phyloP scores from a whole-genome alignment of 2,888 invertebrate genomes.

The Orthosia incerta region DNA sequence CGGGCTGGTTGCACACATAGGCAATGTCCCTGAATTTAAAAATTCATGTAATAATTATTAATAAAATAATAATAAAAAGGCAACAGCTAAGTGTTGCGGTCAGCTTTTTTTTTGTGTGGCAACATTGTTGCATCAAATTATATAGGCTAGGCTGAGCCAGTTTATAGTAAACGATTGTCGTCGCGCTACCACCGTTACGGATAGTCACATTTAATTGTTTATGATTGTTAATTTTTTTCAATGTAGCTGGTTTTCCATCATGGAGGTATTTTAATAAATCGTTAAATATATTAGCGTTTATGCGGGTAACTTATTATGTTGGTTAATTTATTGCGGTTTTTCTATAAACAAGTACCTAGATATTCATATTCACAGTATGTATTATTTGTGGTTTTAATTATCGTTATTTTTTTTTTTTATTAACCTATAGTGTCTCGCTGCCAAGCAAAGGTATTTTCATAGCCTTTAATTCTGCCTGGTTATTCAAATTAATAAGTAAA shows the following conservation, averaged over 20 bases:
- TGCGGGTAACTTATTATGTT: constrained; percentile 55
- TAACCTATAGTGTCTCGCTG: too few species aligned
- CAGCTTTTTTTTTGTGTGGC: constrained; percentile 62
- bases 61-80: constrained; percentile 56
- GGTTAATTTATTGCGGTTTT: constrained; percentile 42
- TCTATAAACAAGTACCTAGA: neutral
- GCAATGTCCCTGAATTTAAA: constrained; percentile 56
- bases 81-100: constrained; percentile 63
- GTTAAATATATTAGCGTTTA: constrained; percentile 56
- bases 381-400: neutral
- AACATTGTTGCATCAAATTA: constrained; percentile 69
- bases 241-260: constrained; percentile 52
- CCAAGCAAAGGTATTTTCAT: too few species aligned
- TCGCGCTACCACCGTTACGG: constrained; percentile 53
- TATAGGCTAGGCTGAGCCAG: constrained; percentile 43
- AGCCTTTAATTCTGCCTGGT: too few species aligned
- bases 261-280: constrained; percentile 62
- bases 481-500: neutral
- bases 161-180: constrained; percentile 58
- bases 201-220: constrained; percentile 56
- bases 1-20: constrained; percentile 47
- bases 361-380: neutral
- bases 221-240: constrained; percentile 45
- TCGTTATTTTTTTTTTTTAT: too few species aligned
- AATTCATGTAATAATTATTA: constrained; percentile 70